Conservation (phyloP, 2,888 invertebrate species). For the Liposcelis brunnea region DNA sequence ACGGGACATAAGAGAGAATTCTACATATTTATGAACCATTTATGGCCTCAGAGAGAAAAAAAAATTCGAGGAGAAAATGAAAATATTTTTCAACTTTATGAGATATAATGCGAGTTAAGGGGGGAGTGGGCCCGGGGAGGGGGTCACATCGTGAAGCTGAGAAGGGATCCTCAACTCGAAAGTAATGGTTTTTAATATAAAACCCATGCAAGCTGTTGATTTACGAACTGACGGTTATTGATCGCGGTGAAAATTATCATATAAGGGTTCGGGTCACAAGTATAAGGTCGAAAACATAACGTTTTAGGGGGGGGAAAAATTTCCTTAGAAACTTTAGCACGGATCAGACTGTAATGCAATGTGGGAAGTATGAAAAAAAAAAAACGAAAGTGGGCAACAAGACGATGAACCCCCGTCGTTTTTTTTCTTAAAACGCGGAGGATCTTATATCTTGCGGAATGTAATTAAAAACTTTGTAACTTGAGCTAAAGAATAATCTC, state of each 20-base stretch:
- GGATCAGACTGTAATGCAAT: too few relatives aligned
- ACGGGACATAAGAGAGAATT: neutral
- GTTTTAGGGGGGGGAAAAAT: too few relatives aligned
- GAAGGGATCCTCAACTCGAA: too few relatives aligned
- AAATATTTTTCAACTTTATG: slow-evolving; percentile 3
- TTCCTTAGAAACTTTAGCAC: too few relatives aligned
- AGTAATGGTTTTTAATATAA: slow-evolving; percentile 9
- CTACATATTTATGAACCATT: slow-evolving; percentile 9
- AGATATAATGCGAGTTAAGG: too few relatives aligned
- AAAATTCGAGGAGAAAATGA: slow-evolving; percentile 3
- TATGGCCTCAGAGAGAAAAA: neutral
- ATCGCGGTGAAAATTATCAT: neutral
- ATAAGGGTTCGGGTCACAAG: too few relatives aligned
- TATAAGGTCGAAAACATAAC: too few relatives aligned
- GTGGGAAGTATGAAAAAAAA: too few relatives aligned
- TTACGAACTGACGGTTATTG: slow-evolving; percentile 1
- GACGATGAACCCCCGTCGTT: too few relatives aligned
- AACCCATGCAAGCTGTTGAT: slow-evolving; percentile 8
- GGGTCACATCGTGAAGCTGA: too few relatives aligned
- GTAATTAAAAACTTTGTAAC: slow-evolving; percentile 9
- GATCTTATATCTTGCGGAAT: slow-evolving; percentile 9
- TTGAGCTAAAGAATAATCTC: slow-evolving; percentile 9
- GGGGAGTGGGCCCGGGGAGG: too few relatives aligned
- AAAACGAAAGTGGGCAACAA: too few relatives aligned
- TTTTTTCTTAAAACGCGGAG: slow-evolving; percentile 2